Percentiles rank a stretch among this genome's conserved stretches.
phyloP scores from a whole-genome alignment of 1,140 invertebrate genomes.

The Phenacoccus solenopsis region DNA sequence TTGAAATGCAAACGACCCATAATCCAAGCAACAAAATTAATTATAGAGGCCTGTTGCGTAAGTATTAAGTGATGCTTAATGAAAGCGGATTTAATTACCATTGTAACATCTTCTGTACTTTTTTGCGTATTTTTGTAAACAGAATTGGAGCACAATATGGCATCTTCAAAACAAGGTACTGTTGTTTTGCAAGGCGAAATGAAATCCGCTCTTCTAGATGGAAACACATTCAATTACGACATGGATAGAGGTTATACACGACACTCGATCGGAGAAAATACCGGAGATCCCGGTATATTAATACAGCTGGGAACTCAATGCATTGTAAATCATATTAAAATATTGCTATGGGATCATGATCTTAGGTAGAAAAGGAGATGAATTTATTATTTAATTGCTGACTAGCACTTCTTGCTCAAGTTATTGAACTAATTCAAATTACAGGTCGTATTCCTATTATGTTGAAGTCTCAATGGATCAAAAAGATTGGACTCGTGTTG shows the following conservation, averaged over 20 bases:
- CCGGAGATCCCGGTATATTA: constrained; percentile 58
- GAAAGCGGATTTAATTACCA: background rate
- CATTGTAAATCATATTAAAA: constrained; percentile 85
- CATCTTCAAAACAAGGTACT: constrained; percentile 58
- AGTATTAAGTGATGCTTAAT: constrained; percentile 30
- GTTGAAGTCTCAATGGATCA: constrained; percentile 94
- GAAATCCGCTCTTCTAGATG: constrained; percentile 71
- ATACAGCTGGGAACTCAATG: constrained; percentile 74
- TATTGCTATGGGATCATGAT: constrained; percentile 91
- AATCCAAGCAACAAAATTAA: constrained; percentile 60
- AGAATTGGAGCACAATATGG: constrained; percentile 87
- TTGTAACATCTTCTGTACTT: background rate
- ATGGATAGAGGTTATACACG: constrained; percentile 86
- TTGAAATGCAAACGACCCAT: constrained; percentile 60
- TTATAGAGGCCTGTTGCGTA: constrained; percentile 64
- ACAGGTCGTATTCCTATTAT: constrained; percentile 86
- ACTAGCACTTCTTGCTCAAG: constrained; percentile 11
- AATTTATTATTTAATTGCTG: background rate
- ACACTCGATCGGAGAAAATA: constrained; percentile 70
- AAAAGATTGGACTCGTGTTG: constrained; percentile 83
- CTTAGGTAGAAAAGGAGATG: constrained; percentile 45
- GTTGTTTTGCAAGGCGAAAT: constrained; percentile 78
- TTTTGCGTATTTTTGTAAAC: constrained; percentile 27
- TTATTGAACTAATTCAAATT: no score
- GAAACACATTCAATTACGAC: constrained; percentile 74